Evolutionary conservation across 2,888 invertebrate species (phyloP).

Genomic region (Sarcophaga variegata): DNA sequence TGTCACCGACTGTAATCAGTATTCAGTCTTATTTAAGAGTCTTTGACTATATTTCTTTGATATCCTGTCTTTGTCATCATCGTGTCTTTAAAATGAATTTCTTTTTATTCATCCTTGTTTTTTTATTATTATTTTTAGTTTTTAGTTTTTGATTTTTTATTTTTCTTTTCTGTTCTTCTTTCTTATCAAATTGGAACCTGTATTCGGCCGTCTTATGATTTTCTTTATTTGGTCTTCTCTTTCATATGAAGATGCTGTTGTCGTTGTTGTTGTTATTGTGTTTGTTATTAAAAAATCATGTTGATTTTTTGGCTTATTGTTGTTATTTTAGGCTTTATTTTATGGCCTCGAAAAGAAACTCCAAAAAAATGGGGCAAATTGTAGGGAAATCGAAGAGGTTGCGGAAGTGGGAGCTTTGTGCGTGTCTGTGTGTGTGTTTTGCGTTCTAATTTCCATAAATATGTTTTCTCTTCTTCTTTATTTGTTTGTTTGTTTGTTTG

Average conservation of each 20-base stretch:
- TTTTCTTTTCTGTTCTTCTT: background rate
- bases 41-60: too few relatives aligned
- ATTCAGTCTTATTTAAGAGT: too few relatives aligned
- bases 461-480: background rate
- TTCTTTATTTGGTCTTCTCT: background rate
- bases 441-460: background rate
- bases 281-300: constrained; percentile 21
- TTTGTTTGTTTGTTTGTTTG: background rate
- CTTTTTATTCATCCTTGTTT: background rate
- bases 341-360: background rate
- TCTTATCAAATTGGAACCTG: background rate
- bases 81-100: too few relatives aligned
- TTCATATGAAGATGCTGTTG: background rate
- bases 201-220: background rate
- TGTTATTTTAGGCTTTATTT: background rate
- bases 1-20: too few relatives aligned
- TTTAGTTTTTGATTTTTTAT: background rate
- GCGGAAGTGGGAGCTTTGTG: too few relatives aligned
- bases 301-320: background rate
- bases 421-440: too few relatives aligned
- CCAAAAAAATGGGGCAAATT: background rate
- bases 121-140: background rate
- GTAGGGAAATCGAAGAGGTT: background rate
- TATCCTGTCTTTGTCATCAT: too few relatives aligned
- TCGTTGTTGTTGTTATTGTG: constrained; percentile 2